Conservation (phyloP, 2,113 vertebrate species). For the Corydoras sp. region DNA sequence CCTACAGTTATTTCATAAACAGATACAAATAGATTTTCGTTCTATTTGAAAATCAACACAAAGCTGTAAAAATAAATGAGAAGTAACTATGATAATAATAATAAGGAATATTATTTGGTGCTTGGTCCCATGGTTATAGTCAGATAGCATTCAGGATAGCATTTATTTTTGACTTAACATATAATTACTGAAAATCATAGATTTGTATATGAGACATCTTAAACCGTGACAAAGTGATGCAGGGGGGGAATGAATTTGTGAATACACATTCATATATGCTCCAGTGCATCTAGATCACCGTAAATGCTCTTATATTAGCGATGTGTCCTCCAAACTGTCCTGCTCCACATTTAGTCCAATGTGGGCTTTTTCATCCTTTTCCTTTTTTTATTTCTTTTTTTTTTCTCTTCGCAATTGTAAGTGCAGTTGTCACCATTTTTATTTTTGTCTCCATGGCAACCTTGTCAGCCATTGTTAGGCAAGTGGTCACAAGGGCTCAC, state of each 20-base stretch:
- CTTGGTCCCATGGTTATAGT: slow-evolving; percentile 11
- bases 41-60: background rate
- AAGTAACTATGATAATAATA: slow-evolving; percentile 6
- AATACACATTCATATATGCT: slow-evolving; percentile 13
- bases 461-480: slow-evolving; percentile 24
- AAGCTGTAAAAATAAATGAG: slow-evolving; percentile 18
- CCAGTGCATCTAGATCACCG: slow-evolving; percentile 19
- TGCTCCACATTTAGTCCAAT: no score
- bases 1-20: slow-evolving; percentile 23
- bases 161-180: slow-evolving; percentile 12
- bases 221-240: background rate
- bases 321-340: no score
- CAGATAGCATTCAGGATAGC: slow-evolving; percentile 4
- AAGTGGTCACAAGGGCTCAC: slow-evolving; percentile 36
- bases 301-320: slow-evolving; percentile 10
- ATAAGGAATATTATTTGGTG: slow-evolving; percentile 21
- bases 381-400: background rate
- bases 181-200: slow-evolving; percentile 1
- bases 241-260: background rate
- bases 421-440: background rate
- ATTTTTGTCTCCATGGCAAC: slow-evolving; percentile 29
- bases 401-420: slow-evolving; percentile 5
- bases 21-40: slow-evolving; percentile 27
- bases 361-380: background rate
- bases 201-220: background rate